Evolutionary conservation across 2,888 invertebrate genomes (phyloP).

Genomic region (Andrena dorsata): DNA sequence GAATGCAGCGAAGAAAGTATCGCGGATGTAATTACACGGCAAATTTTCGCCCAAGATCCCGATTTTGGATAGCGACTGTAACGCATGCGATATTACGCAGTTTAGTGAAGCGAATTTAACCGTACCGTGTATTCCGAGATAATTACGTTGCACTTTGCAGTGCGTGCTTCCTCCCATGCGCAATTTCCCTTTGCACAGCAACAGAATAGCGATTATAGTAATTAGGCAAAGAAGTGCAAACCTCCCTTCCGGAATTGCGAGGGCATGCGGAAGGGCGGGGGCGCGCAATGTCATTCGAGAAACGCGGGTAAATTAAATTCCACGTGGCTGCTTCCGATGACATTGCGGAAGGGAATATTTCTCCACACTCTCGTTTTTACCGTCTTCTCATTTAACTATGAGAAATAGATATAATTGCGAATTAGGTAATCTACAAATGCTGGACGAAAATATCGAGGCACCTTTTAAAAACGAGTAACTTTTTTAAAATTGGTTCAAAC

Average conservation of each 20-base stretch:
- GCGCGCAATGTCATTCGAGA: constrained; percentile 25
- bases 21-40: constrained; percentile 12
- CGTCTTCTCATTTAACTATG: background rate
- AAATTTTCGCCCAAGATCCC: constrained; percentile 32
- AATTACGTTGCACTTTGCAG: constrained; percentile 58
- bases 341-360: background rate
- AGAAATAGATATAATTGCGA: no score
- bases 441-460: no score
- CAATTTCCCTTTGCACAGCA: constrained; percentile 36
- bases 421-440: no score
- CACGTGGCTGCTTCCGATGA: background rate
- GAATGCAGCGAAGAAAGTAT: constrained; percentile 15
- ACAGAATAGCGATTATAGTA: constrained; percentile 50
- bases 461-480: no score
- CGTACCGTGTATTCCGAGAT: constrained; percentile 39
- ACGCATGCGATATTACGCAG: constrained; percentile 25
- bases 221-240: constrained; percentile 58
- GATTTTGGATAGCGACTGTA: constrained; percentile 23
- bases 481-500: no score
- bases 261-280: background rate
- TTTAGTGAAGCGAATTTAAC: constrained; percentile 44
- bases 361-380: background rate
- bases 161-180: constrained; percentile 42
- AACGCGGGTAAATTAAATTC: constrained; percentile 31
- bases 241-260: constrained; percentile 38